Base-by-base conservation (phyloP, 2,797 vertebrate species). In the Furcifer pardalis region DNA sequence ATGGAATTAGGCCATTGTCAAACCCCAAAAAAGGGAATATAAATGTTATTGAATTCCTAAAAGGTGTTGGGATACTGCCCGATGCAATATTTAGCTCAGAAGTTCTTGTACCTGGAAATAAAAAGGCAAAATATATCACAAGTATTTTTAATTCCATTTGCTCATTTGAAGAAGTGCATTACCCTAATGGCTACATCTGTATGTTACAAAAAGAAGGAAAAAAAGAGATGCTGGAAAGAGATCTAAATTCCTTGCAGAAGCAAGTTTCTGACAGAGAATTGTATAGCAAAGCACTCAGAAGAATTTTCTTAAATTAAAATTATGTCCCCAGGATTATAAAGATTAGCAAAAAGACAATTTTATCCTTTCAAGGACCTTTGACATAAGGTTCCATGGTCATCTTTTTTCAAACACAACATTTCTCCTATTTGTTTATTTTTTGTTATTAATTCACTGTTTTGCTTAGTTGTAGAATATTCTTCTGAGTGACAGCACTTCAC, bases 11-110 rank as follows among this genome's bases (percentile, higher is more conserved):
- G 63, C 73, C 83, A 49, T 80, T 92, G 27, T 89, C 76, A 91
- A 91, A 86, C 89, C 32, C 69, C 81, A 88, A 89, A 84, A 74
- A 1, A 80, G 46, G 15, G 27, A 71, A 71, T 71, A 37, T 23
- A 83, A 56, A 49, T 30, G 88, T 5, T 5, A 80, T 84, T 89
- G 30, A 42, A 90, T 87, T 82, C 76, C 77, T 56, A 78, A 74
- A 75, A 79, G 69, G 88, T 89, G 91, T 86, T 4, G 0, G 87
- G 89, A 87, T 86, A 76, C 91, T 84, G 23, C 42, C 71, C 9
- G 78, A 90, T 49, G 49, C 60, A 92, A 21, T n/a, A n/a, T 42
- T 84, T 88, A n/a, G 42, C 86, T 92, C 80, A 87, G 62, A 89
- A 66, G n/a, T 56, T 89, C 49, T 85, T 89, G 68, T 83, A 76